These are phyloP conservation scores for Patagioenas fasciata DNA, from an alignment of 2,113 vertebrate genomes.

Conservation along the genomic window DNA sequence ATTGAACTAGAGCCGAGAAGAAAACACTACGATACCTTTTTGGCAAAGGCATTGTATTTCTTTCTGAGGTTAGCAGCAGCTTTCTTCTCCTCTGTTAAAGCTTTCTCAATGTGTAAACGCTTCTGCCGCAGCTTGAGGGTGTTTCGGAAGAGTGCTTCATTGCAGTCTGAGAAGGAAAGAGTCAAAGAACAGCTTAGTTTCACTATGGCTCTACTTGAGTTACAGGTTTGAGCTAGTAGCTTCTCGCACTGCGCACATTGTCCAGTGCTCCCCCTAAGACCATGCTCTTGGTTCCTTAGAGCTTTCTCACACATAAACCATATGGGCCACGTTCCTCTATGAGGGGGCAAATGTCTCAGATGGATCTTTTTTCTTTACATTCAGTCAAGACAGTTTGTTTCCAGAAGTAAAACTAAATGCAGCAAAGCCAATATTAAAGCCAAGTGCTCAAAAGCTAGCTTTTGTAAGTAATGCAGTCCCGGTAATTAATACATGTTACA, in stretches of 20 bases:
- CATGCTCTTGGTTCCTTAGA: not conserved
- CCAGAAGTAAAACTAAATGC: not conserved
- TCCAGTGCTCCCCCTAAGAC: not conserved
- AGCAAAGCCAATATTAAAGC: not conserved
- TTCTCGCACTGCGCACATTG: not conserved
- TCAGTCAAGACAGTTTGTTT: not conserved
- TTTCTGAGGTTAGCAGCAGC: constrained; percentile 78
- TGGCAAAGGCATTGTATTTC: constrained; percentile 76
- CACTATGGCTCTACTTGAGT: not conserved
- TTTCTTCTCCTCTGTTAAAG: constrained; percentile 82
- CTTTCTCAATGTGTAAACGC: constrained; percentile 83
- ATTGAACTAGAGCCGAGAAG: not conserved
- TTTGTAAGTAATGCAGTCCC: not conserved
- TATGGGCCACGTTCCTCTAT: not conserved
- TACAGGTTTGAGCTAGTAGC: not conserved
- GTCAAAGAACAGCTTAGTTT: not conserved
- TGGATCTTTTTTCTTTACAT: not conserved
- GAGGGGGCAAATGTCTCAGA: not conserved
- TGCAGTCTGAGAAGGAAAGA: constrained; percentile 77
- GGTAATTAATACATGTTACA: not conserved
- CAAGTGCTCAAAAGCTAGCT: not conserved
- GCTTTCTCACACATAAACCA: not conserved
- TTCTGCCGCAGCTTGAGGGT: constrained; percentile 82
- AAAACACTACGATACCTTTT: constrained; percentile 78
- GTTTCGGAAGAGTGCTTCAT: constrained; percentile 78